These are phyloP conservation scores for Acromyrmex charruanus DNA, from an alignment of 1,140 invertebrate species.

Conservation along the genomic window DNA sequence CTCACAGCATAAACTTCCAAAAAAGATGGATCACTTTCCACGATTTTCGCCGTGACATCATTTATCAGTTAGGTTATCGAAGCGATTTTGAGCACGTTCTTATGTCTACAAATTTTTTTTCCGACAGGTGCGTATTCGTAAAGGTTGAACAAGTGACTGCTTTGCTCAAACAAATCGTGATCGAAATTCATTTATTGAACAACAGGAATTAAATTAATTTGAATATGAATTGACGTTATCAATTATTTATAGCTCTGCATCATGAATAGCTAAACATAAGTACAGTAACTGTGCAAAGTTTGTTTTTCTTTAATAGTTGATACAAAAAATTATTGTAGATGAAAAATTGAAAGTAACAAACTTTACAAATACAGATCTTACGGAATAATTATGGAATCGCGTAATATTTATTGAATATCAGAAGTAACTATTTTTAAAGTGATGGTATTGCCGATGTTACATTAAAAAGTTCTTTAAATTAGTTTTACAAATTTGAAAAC, in stretches of 20 bases:
- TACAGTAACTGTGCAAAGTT: background rate
- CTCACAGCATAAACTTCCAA: background rate
- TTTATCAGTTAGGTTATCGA: background rate
- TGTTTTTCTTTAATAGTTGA: background rate
- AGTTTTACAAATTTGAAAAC: too few species aligned
- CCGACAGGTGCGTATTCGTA: background rate
- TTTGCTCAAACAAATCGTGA: background rate
- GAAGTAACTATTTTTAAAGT: background rate
- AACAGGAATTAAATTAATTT: conserved; percentile 10
- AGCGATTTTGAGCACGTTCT: background rate
- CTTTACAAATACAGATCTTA: background rate
- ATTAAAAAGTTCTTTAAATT: too few species aligned
- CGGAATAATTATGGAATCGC: background rate
- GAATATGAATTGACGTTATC: background rate
- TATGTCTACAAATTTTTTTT: too few species aligned
- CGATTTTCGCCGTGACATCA: background rate
- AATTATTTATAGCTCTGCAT: background rate
- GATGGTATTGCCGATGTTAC: too few species aligned
- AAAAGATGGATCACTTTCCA: background rate
- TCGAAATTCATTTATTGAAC: background rate
- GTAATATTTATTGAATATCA: background rate
- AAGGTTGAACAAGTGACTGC: background rate
- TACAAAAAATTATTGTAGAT: background rate
- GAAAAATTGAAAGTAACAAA: background rate
- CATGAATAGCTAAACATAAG: background rate